Evolutionary conservation across 2,797 vertebrate species (phyloP).

Genomic region (Thalassophryne amazonica): DNA sequence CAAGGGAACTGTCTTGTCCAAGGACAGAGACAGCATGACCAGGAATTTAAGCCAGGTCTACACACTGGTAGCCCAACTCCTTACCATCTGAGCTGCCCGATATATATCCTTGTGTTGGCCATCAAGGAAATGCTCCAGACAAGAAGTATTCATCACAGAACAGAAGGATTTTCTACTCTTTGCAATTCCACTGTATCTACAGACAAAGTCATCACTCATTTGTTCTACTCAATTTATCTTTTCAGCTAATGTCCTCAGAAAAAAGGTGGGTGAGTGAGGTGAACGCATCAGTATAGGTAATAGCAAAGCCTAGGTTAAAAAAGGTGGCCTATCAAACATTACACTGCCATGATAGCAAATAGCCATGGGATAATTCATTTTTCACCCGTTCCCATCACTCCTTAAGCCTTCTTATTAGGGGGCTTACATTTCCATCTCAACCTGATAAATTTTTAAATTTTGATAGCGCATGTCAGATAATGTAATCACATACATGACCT

Average conservation of each 20-base stretch:
- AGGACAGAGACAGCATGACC: too few species aligned
- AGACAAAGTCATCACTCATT: slow-evolving; percentile 6
- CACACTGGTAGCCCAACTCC: too few species aligned
- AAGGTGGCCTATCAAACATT: slow-evolving; percentile 73
- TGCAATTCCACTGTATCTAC: slow-evolving; percentile 15
- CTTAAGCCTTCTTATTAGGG: slow-evolving; percentile 76
- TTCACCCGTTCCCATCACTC: slow-evolving; percentile 57
- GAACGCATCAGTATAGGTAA: slow-evolving; percentile 36
- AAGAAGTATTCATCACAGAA: not conserved
- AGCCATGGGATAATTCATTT: slow-evolving; percentile 75
- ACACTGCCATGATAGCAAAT: slow-evolving; percentile 68
- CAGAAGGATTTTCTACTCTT: slow-evolving; percentile 13
- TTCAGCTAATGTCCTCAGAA: slow-evolving; percentile 29
- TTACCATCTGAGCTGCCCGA: too few species aligned
- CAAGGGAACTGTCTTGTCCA: too few species aligned
- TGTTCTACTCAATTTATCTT: slow-evolving; percentile 21
- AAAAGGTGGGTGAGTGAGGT: slow-evolving; percentile 28
- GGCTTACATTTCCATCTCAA: slow-evolving; percentile 74
- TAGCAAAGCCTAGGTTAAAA: slow-evolving; percentile 46
- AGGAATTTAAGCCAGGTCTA: too few species aligned
- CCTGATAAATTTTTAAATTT: slow-evolving; percentile 64
- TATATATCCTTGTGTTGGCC: too few species aligned
- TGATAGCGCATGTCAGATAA: slow-evolving; percentile 43
- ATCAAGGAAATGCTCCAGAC: too few species aligned
- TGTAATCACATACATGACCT: slow-evolving; percentile 49